These are phyloP conservation scores for Masnerella sp. DNA, from an alignment of 2,888 invertebrate genomes.

Conservation along the genomic window DNA sequence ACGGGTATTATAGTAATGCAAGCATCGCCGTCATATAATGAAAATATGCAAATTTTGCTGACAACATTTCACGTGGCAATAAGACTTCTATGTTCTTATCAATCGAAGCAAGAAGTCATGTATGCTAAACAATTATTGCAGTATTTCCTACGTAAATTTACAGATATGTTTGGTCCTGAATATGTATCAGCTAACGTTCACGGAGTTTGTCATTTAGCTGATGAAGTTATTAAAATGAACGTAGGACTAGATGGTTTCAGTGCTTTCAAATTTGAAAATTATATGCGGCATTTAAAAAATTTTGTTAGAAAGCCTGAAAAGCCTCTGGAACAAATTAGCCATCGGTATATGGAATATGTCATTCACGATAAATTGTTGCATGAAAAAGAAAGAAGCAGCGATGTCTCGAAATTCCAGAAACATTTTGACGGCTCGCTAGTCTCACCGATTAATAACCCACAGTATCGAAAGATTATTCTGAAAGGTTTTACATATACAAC, in stretches of 20 bases:
- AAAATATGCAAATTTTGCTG: conserved; percentile 12
- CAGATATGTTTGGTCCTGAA: conserved; percentile 26
- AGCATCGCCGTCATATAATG: neutral
- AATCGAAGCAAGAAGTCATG: conserved; percentile 8
- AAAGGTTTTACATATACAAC: conserved; percentile 6
- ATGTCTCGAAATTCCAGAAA: neutral
- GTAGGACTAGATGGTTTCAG: conserved; percentile 29
- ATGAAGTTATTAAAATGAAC: conserved; percentile 24
- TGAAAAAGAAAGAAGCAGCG: too few relatives aligned
- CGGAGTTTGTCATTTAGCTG: conserved; percentile 32
- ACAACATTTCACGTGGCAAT: conserved; percentile 8
- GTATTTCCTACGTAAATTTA: conserved; percentile 9
- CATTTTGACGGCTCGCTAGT: conserved; percentile 11
- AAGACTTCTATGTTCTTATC: conserved; percentile 1
- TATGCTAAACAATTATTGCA: conserved; percentile 28
- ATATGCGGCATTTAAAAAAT: conserved; percentile 30
- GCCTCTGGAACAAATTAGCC: conserved; percentile 26
- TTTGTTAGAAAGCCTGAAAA: conserved; percentile 39
- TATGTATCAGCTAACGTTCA: conserved; percentile 41
- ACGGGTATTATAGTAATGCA: conserved; percentile 13
- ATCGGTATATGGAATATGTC: conserved; percentile 4
- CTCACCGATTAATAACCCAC: conserved; percentile 4
- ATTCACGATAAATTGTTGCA: neutral
- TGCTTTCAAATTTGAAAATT: conserved; percentile 46
- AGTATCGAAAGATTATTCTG: conserved; percentile 4